These are phyloP conservation scores for Drosophila novamexicana DNA, from an alignment of 1,140 invertebrate species.

Conservation along the genomic window DNA sequence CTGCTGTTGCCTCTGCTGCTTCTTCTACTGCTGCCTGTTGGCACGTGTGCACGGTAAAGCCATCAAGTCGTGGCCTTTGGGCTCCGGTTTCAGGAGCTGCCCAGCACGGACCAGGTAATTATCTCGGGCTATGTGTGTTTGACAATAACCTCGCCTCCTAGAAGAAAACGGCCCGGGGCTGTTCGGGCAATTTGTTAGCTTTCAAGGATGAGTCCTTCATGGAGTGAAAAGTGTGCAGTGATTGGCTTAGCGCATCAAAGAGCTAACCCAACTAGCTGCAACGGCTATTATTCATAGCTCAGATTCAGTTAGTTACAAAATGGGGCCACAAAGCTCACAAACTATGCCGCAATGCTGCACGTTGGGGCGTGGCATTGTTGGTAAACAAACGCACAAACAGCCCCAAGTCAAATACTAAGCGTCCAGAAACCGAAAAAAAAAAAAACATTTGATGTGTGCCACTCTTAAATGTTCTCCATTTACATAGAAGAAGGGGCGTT, in stretches of 20 bases:
- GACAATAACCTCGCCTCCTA: background rate
- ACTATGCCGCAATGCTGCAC: too few relatives aligned
- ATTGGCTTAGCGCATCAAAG: background rate
- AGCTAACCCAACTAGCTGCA: conserved; percentile 9
- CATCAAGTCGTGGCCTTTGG: conserved; percentile 18
- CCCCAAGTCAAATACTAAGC: conserved; percentile 48
- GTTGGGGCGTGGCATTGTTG: too few relatives aligned
- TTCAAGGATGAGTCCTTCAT: background rate
- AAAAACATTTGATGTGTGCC: conserved; percentile 1
- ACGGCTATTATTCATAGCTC: conserved; percentile 23
- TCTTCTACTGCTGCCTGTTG: background rate
- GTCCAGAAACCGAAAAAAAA: background rate
- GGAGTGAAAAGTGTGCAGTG: conserved; percentile 6
- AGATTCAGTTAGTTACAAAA: conserved; percentile 13
- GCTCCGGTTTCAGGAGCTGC: conserved; percentile 12
- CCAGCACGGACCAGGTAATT: conserved; percentile 12
- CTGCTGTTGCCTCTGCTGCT: background rate
- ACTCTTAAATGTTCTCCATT: background rate
- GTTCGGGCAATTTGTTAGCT: background rate
- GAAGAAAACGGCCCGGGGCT: background rate
- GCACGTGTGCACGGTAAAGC: conserved; percentile 35
- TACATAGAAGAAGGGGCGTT: background rate
- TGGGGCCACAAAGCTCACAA: background rate
- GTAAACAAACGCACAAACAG: conserved; percentile 23
- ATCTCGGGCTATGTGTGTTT: conserved; percentile 6